Evolutionary conservation across 2,797 vertebrate species (phyloP), one percentile per base, ranked within the genome.

Genomic region (Hyperoplus immaculatus): DNA sequence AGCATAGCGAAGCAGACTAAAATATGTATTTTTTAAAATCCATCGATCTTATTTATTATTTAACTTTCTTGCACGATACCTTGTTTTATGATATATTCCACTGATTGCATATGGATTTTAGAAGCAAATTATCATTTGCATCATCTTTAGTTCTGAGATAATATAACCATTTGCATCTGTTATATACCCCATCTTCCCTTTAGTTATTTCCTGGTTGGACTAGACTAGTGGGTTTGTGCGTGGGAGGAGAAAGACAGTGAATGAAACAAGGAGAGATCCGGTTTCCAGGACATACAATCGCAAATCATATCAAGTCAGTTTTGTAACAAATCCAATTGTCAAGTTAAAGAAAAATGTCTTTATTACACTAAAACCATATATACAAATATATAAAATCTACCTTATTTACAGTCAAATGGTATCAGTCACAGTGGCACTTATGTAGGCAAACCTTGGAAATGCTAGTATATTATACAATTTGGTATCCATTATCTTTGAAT

Each of bases 321-420:
- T n/a, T 51, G 16, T 66, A 5, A 60, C 6, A 36, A 65, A 58
- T 49, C 18, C 41, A 65, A 3, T 18, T 59, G 15, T 4, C 54
- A 68, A 36, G 16, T 72, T 10, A 38, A 54, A 71, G 21, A 77
- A 59, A 21, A 81, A 59, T 9, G 15, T 39, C 51, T 88, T 90
- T 86, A 87, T 85, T 84, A 65, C 58, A 81, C 78, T 58, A 75
- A 83, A 74, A 87, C 21, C 21, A 0, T 54, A 82, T 89, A 66
- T 85, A 86, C 78, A 85, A 0, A 1, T 67, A 18, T 45, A 66
- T 58, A 76, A 70, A 78, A 64, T 42, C 14, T 41, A 78, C 43
- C 53, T 58, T 80, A 73, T 67, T 10, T 80, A 86, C 77, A 88
- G 1, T 45, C 10, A 73, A 54, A 75, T 53, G 8, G 41, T n/a